Evolutionary conservation across 2,888 invertebrate genomes (phyloP).

Genomic region (Agrotis exclamationis): DNA sequence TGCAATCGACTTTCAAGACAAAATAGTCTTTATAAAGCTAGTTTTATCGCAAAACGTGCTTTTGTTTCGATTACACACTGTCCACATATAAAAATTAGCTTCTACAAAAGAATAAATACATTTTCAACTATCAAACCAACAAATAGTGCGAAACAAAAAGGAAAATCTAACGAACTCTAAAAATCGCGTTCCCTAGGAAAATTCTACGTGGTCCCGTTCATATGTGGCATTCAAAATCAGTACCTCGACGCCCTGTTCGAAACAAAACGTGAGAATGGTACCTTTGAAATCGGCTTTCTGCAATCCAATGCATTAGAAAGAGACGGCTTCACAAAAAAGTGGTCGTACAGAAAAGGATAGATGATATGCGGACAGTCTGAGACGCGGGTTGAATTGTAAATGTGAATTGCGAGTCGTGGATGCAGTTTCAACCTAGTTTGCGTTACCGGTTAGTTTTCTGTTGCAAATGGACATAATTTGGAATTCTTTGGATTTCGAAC

Average conservation of each 20-base stretch:
- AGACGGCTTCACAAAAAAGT: slow-evolving; percentile 67
- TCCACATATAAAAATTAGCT: slow-evolving; percentile 10
- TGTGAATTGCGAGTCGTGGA: slow-evolving; percentile 72
- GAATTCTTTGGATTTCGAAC: slow-evolving; percentile 35
- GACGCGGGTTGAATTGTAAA: slow-evolving; percentile 87
- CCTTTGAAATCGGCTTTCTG: slow-evolving; percentile 83
- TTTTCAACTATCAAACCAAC: slow-evolving; percentile 18
- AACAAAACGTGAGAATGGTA: slow-evolving; percentile 82
- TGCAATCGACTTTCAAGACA: slow-evolving; percentile 15
- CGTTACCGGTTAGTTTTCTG: slow-evolving; percentile 70
- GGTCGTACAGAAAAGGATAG: slow-evolving; percentile 69
- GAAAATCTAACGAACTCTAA: slow-evolving; percentile 46
- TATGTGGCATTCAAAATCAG: slow-evolving; percentile 78
- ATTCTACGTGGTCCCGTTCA: slow-evolving; percentile 62
- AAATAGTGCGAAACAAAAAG: slow-evolving; percentile 30
- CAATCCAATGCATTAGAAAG: slow-evolving; percentile 82
- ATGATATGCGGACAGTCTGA: slow-evolving; percentile 83
- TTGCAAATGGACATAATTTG: slow-evolving; percentile 60
- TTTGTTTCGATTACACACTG: slow-evolving; percentile 4
- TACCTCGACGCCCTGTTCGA: slow-evolving; percentile 75
- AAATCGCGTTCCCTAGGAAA: slow-evolving; percentile 56
- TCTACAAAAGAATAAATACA: slow-evolving; percentile 18
- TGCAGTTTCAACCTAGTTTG: slow-evolving; percentile 72
- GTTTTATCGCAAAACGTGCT: slow-evolving; percentile 21
- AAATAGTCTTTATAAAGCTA: background rate